Evolutionary conservation across 1,140 invertebrate genomes (phyloP), one percentile per base, ranked within the genome.

Genomic region (Drosophila ambigua): DNA sequence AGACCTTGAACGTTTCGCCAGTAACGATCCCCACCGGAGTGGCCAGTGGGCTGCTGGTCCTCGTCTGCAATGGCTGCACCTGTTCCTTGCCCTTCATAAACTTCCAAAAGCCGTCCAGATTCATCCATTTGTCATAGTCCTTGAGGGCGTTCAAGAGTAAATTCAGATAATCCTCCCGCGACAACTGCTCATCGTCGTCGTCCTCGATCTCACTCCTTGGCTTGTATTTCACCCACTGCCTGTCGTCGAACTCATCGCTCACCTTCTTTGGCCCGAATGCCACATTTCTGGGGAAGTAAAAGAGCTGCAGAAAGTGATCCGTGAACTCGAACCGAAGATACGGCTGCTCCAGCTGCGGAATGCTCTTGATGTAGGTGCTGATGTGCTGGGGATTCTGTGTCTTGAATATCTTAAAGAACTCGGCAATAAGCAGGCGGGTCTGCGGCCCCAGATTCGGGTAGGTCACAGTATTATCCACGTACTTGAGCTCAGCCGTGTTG

Each of bases 381-480:
- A 87, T 62, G 41, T 72, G 28, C 0, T 20, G 61, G 8, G 71
- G 71, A 64, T 87, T 87, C 9, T 82, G 52, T 0, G 41, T 26
- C 48, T 88, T 87, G 8, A 87, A 87, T 16, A 87, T 55, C 45
- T 72, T 87, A 0, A 87, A 87, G 24, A 82, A 88, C 8, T 87
- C 78, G 0, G 16, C 48, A 7, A 87, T 82, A 0, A 87, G 55
- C 1, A 58, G 49, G 9, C 46, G 59, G 3, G 82, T 87, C 9
- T 82, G 61, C 7, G 55, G 23, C 0, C 82, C 82, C 49, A 87
- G 2, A 13, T 50, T 61, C 4, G 82, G 82, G 60, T 79, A 87
- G 2, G 78, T 65, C 3, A 75, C 46, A 6, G 60, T 53, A n/a
- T 54, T 60, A 0, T 87, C 72, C 20, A 26, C 60, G 26, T 87